Base-by-base conservation (phyloP, 2,797 vertebrate genomes). In the Anas georgica region DNA sequence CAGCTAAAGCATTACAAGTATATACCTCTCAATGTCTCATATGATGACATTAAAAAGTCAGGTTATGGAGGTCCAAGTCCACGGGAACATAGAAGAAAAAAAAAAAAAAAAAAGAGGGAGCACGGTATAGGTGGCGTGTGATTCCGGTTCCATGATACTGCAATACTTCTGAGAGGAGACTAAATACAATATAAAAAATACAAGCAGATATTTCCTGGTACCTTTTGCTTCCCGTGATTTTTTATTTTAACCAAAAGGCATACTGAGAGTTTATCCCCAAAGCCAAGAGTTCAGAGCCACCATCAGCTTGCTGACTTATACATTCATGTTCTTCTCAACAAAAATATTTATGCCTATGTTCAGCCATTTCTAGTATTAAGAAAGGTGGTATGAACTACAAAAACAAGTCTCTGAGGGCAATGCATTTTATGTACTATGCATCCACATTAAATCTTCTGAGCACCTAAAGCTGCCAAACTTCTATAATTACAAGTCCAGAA, bases 401-500 rank as follows among this genome's bases (percentile, higher is more conserved):
- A 39, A 25, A 68, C 9, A 56, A 63, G 17, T 58, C 80, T 87
- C 79, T 83, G 31, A 80, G 52, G 64, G 80, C 73, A 68, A 37
- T 13, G 35, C 4, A 1, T 22, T 70, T 87, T 16, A 75, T 5
- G 10, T 50, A 86, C 33, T 62, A 26, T 35, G 85, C 37, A 55
- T 50, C 91, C 62, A 68, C 54, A 66, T 23, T 83, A 86, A 75
- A 90, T 72, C 43, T 64, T 84, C 25, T 50, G 66, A 95, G 23
- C 31, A 81, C 3, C 7, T 86, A 69, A 91, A 81, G 5, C 79
- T 93, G 54, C n/a, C 85, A 81, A 74, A 31, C 15, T 80, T 87
- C 89, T 94, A 48, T 83, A 94, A 78, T 64, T 86, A 78, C 33
- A 43, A 8, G 12, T 62, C 74, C 91, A 92, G 86, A 92, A 78